These are phyloP conservation scores for Papio anubis DNA, from an alignment of 2,113 vertebrate species.

Conservation along the genomic window DNA sequence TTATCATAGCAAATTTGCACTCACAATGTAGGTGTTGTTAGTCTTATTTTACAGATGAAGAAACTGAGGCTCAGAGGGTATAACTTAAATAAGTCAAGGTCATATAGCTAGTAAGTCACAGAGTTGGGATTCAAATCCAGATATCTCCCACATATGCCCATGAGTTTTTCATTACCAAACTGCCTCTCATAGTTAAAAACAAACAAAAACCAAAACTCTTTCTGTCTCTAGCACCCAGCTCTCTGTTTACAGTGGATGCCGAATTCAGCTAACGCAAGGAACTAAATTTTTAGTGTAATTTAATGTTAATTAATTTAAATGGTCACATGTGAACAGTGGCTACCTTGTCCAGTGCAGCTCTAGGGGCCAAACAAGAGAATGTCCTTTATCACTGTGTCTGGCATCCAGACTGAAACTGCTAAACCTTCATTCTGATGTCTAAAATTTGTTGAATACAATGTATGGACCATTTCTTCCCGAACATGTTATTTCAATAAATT, in stretches of 20 bases:
- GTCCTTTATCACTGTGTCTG: not conserved
- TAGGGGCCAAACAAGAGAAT: not conserved
- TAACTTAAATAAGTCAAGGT: not conserved
- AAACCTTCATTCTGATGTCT: not conserved
- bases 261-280: not conserved
- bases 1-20: not conserved
- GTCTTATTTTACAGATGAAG: not conserved
- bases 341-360: not conserved
- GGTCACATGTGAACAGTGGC: not conserved
- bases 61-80: not conserved
- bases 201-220: not conserved
- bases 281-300: not conserved
- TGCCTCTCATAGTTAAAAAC: not conserved
- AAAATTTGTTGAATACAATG: not conserved
- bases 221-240: not conserved
- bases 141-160: not conserved
- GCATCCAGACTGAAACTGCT: not conserved
- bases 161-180: not conserved
- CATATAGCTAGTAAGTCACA: not conserved
- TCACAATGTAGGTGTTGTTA: not conserved
- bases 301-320: slow-evolving; percentile 2
- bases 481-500: not conserved
- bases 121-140: not conserved
- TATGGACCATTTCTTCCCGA: not conserved
- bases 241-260: not conserved